A percentile compares a stretch with the other conserved stretches of the same genome.
These are phyloP conservation scores for Athetis lepigone DNA, from an alignment of 2,888 invertebrate species.

Conservation along the genomic window DNA sequence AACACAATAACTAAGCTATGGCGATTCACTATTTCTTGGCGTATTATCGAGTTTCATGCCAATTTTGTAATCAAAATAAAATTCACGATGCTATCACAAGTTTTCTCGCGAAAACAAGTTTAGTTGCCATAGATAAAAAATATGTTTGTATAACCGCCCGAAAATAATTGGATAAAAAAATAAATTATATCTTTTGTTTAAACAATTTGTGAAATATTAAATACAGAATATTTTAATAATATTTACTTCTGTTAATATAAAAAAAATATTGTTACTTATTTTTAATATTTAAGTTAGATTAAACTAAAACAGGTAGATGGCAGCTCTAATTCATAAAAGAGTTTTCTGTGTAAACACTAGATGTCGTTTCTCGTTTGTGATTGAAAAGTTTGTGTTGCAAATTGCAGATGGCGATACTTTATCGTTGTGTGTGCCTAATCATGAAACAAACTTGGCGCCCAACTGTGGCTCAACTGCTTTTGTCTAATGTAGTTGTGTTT, in stretches of 20 bases:
- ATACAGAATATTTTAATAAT: not conserved
- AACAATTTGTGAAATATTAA: not conserved
- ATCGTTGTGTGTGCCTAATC: too few relatives aligned
- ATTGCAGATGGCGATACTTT: constrained; percentile 12
- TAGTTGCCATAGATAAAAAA: constrained; percentile 79
- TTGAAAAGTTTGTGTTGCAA: not conserved
- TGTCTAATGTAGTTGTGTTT: too few relatives aligned
- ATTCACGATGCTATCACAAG: constrained; percentile 85
- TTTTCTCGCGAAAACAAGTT: constrained; percentile 87
- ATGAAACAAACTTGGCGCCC: not conserved
- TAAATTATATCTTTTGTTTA: not conserved
- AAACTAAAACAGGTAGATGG: not conserved
- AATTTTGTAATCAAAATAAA: constrained; percentile 85
- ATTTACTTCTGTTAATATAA: not conserved
- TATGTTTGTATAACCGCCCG: not conserved
- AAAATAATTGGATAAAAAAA: not conserved
- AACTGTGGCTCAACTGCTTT: too few relatives aligned
- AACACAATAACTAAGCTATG: constrained; percentile 66
- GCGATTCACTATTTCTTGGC: constrained; percentile 63
- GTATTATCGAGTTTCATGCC: constrained; percentile 72
- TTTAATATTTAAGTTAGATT: not conserved
- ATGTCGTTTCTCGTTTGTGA: too few relatives aligned
- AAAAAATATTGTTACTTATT: not conserved
- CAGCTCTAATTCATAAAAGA: not conserved
- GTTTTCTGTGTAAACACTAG: not conserved